Percentiles rank a stretch among this genome's conserved stretches.
Evolutionary conservation across 2,888 invertebrate genomes (phyloP).

Genomic region (Sympetrum striolatum): DNA sequence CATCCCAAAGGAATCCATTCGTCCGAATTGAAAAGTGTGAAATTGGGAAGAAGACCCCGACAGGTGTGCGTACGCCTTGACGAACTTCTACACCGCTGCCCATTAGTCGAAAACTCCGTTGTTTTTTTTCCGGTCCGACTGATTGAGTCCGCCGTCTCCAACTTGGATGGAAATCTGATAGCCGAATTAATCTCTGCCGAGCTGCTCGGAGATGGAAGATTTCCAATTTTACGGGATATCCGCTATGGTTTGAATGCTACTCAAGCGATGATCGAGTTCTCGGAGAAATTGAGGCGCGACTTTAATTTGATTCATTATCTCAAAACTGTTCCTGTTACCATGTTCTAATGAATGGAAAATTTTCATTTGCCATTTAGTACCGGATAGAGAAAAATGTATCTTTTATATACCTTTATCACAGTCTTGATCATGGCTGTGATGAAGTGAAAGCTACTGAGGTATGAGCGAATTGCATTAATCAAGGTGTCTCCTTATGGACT

Average conservation of each 20-base stretch:
- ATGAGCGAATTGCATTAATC: too few species aligned
- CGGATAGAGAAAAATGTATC: too few species aligned
- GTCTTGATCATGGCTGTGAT: too few species aligned
- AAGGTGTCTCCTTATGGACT: too few species aligned
- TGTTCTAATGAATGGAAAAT: too few species aligned
- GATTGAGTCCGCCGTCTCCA: not conserved
- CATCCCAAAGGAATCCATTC: not conserved
- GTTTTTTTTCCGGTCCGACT: not conserved
- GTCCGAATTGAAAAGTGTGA: not conserved
- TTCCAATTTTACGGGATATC: not conserved
- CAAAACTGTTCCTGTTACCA: too few species aligned
- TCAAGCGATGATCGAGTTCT: not conserved
- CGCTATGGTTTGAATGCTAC: not conserved
- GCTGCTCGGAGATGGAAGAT: not conserved
- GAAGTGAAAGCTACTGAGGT: too few species aligned
- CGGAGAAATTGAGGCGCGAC: not conserved
- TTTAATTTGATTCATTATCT: too few species aligned
- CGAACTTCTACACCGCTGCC: not conserved
- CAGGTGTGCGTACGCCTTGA: not conserved
- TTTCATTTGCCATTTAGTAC: too few species aligned
- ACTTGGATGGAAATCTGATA: not conserved
- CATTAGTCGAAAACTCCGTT: not conserved
- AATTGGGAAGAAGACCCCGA: not conserved
- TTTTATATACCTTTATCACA: too few species aligned
- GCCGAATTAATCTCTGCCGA: not conserved